Base-by-base conservation (phyloP, 2,113 vertebrate genomes). In the Sisor rabdophorus region DNA sequence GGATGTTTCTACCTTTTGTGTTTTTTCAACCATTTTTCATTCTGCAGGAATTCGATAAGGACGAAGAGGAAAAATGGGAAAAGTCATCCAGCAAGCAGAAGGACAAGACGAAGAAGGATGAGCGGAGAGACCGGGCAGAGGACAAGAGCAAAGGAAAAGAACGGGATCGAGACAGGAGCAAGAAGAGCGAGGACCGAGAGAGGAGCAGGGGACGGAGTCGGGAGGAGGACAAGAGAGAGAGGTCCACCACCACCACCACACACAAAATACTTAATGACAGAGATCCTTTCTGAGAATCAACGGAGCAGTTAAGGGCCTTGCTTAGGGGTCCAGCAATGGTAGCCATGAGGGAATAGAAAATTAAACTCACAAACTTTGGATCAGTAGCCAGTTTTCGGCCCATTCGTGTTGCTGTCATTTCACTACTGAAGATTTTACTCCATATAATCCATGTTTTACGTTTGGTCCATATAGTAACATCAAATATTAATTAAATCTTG, bases 31-130 rank as follows among this genome's bases (percentile, higher is more conserved):
- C 1, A 11, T n/a, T 63, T 11, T 24, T 17, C 19, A 5, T 2
- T 68, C 44, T 22, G 2, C 11, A 93, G 92, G 92, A 93, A 84
- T 91, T 92, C 85, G 87, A 92, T 73, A 91, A 91, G 74, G 89
- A 91, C 36, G 81, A 87, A 2, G 87, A 89, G 73, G 88, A 89
- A 32, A 90, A 89, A 75, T 87, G n/a, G 2, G 87, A 91, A 74
- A 83, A 81, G 28, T 64, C 78, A 0, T 71, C 79, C 6, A 82
- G 85, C 19, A 91, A 89, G 68, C 84, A 82, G 24, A 91, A 91
- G 85, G 89, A 91, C 3, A 72, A 77, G 32, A 80, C 79, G 16
- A 91, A 86, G 67, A 87, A 90, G 69, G 91, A 92, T 0, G 91
- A 92, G 64, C 85, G 85, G 59, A 87, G 80, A 65, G 87, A 88